These are phyloP conservation scores for Manis pentadactyla DNA, from an alignment of 2,797 vertebrate genomes.

Conservation along the genomic window DNA sequence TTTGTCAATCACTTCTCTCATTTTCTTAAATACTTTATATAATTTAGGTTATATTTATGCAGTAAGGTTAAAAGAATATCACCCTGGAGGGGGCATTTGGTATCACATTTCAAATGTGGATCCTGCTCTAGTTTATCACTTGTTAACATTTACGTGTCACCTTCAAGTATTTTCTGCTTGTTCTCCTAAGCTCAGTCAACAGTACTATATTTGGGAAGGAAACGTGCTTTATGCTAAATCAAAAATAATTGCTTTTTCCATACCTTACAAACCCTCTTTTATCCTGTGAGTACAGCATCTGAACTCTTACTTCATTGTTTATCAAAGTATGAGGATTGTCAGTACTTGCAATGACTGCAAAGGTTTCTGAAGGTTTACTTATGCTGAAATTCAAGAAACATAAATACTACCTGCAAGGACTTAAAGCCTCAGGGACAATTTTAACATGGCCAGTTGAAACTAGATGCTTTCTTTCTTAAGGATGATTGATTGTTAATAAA, in stretches of 20 bases:
- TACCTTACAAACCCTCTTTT: slow-evolving; percentile 33
- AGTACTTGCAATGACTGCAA: slow-evolving; percentile 52
- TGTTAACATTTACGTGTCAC: background rate
- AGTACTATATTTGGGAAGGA: background rate
- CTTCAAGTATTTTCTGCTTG: slow-evolving; percentile 21
- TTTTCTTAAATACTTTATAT: background rate
- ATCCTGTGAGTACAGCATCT: background rate
- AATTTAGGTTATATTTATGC: background rate
- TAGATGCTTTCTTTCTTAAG: background rate
- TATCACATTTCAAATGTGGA: background rate
- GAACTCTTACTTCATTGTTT: slow-evolving; percentile 37
- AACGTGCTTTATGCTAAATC: slow-evolving; percentile 17
- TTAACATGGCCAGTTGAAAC: background rate
- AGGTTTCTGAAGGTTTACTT: slow-evolving; percentile 25
- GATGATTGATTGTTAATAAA: background rate
- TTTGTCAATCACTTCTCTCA: background rate
- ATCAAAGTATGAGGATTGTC: slow-evolving; percentile 50
- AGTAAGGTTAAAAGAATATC: background rate
- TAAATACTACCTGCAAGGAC: background rate
- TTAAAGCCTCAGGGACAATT: background rate
- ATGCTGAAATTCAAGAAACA: slow-evolving; percentile 37
- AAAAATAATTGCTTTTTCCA: slow-evolving; percentile 33
- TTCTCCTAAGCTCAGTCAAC: background rate
- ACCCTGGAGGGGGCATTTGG: background rate
- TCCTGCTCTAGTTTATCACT: background rate